phyloP scores from a whole-genome alignment of 2,888 invertebrate genomes.

The Hypolimnas misippus region DNA sequence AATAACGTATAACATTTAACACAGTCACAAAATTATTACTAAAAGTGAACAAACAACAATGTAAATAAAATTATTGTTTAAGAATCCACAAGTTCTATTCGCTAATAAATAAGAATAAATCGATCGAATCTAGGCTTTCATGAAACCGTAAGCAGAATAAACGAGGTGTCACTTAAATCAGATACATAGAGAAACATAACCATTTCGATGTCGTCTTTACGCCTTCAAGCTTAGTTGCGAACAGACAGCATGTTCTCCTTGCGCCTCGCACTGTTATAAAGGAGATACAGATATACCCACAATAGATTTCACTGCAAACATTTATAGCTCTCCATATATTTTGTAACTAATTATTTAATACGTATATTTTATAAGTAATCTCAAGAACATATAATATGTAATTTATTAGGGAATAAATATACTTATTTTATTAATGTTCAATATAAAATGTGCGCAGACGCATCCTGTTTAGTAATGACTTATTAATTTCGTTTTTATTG shows the following conservation, averaged over 20 bases:
- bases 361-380: background rate
- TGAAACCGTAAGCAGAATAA: slow-evolving; percentile 65
- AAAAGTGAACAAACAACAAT: background rate
- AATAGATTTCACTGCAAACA: background rate
- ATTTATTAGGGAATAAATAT: background rate
- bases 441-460: too few species aligned
- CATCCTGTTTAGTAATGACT: too few species aligned
- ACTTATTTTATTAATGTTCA: too few species aligned
- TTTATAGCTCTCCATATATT: slow-evolving; percentile 6
- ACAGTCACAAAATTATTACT: too few species aligned
- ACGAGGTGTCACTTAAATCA: slow-evolving; percentile 76
- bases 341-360: background rate
- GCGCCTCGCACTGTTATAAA: slow-evolving; percentile 22
- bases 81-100: slow-evolving; percentile 49
- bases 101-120: slow-evolving; percentile 63
- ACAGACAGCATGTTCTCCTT: slow-evolving; percentile 31
- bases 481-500: too few species aligned
- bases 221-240: slow-evolving; percentile 63
- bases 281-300: slow-evolving; percentile 11
- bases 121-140: slow-evolving; percentile 65
- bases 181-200: slow-evolving; percentile 78
- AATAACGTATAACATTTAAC: too few species aligned
- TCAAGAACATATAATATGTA: background rate
- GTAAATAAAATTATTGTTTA: slow-evolving; percentile 23
- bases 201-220: slow-evolving; percentile 73